A percentile compares a stretch with the other conserved stretches of the same genome.
Evolutionary conservation across 2,113 vertebrate genomes (phyloP).

Genomic region (Syrmaticus mikado): DNA sequence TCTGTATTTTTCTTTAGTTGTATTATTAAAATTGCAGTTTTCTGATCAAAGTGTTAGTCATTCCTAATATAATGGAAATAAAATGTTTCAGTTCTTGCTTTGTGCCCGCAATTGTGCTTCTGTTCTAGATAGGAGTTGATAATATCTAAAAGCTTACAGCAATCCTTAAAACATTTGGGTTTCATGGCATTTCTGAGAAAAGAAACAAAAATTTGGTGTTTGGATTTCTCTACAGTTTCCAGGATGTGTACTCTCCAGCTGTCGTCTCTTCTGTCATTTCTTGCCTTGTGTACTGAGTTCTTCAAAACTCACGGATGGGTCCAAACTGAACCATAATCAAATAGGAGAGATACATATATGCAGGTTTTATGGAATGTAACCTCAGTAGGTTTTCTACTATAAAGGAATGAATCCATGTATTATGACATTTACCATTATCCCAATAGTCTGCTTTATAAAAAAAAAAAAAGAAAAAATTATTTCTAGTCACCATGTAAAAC

Average conservation of each 20-base stretch:
- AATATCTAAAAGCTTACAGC: not conserved
- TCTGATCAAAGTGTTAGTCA: not conserved
- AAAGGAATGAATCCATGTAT: not conserved
- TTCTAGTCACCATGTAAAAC: not conserved
- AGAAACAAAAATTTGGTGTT: not conserved
- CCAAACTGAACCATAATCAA: not conserved
- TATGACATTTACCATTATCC: rapidly evolving
- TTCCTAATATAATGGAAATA: not conserved
- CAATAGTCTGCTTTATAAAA: not conserved
- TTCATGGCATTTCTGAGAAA: not conserved
- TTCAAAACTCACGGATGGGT: not conserved
- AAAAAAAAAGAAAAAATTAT: not conserved
- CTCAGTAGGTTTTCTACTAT: not conserved
- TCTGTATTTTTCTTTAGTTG: not conserved
- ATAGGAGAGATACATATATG: rapidly evolving
- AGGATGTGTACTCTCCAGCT: not conserved
- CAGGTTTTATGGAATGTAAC: not conserved
- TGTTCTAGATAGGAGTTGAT: not conserved
- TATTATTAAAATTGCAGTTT: not conserved
- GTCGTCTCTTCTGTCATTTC: not conserved
- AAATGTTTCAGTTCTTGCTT: not conserved
- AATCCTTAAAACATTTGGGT: not conserved
- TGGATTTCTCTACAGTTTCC: not conserved
- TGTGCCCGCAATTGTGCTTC: not conserved
- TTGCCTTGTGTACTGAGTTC: not conserved